Evolutionary conservation across 2,797 vertebrate genomes (phyloP), one percentile per base, ranked within the genome.

Genomic region (Lindbergichthys nudifrons): DNA sequence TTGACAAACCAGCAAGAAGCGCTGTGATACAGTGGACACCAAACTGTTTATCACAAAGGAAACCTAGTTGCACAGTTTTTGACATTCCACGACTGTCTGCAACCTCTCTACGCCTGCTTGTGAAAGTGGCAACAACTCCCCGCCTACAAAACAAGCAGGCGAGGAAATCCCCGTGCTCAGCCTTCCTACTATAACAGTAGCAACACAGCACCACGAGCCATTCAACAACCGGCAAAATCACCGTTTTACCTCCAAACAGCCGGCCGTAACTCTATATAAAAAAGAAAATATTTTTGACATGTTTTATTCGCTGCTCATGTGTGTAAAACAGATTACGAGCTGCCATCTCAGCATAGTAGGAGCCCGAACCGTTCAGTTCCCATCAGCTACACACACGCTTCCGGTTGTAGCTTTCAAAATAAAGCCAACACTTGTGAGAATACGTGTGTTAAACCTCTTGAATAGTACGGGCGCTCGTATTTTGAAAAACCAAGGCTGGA

Each of bases 141-240:
- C 90, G 86, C 90, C 86, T 88, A 89, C 91, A 73, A 89, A 89
- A 92, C 89, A 90, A 90, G 87, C 88, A 41, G 79, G 85, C 70
- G 83, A 92, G 92, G 93, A 93, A 92, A 93, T 87, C 90, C 92
- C 90, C 92, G 85, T 59, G 83, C 83, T 79, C 90, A 71, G 87
- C 79, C 84, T 65, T 72, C 76, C 71, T 76, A 83, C 87, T 74
- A 77, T 23, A 68, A 66, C 74, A 30, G 75, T 19, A 54, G 72
- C 80, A 42, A 66, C n/a, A 59, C 70, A 15, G 60, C 79, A 23
- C 36, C 65, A 10, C 32, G 52, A 48, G 70, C 70, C 14, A 45
- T 50, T 61, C 67, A 59, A 61, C 18, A 5, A 15, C 26, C 10
- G 30, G 15, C 57, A n/a, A 67, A 72, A 69, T 62, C 56, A n/a